Evolutionary conservation across 2,113 vertebrate genomes (phyloP), one percentile per base, ranked within the genome.

Genomic region (Tylochromis polylepis): DNA sequence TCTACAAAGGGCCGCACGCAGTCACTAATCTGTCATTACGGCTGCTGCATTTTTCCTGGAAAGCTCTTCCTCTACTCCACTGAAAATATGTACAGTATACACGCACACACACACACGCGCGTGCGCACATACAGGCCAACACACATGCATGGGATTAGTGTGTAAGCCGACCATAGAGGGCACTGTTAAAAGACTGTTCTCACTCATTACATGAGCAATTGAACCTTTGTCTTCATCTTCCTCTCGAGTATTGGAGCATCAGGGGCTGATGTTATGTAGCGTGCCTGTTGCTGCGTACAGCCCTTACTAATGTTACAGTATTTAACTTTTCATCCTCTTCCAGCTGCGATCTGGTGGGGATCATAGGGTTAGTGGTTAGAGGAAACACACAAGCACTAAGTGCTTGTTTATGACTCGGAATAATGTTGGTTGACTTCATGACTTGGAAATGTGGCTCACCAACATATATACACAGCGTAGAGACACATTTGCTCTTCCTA

Each of bases 11-110:
- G 72, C 84, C 67, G 79, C 81, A 77, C 83, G 77, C 22, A 22
- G 77, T 80, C 59, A 53, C 59, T 93, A 94, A 95, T 94, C 91
- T 92, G 87, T 87, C 59, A 91, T 93, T 91, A 90, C 12, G 31
- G 87, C 82, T 79, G 60, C 70, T 80, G 83, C n/a, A 67, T 88
- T 88, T 90, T 93, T 85, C 84, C 85, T 90, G 86, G 82, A 92
- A 91, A 84, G 86, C 79, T 86, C 18, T 59, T 81, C 29, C 31
- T 83, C 80, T 41, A 65, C 16, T 87, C 57, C 31, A 51, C 60
- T 49, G 55, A 81, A 36, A 41, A 84, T 60, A 90, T 41, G 72
- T 84, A n/a, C 60, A 62, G 55, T 38, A 67, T 9, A 20, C 56
- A 83, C 82, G 83, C 83, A 62, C 79, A 84, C 55, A 46, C 20